These are phyloP conservation scores for Toxotes jaculatrix DNA, from an alignment of 2,113 vertebrate species.

Conservation along the genomic window DNA sequence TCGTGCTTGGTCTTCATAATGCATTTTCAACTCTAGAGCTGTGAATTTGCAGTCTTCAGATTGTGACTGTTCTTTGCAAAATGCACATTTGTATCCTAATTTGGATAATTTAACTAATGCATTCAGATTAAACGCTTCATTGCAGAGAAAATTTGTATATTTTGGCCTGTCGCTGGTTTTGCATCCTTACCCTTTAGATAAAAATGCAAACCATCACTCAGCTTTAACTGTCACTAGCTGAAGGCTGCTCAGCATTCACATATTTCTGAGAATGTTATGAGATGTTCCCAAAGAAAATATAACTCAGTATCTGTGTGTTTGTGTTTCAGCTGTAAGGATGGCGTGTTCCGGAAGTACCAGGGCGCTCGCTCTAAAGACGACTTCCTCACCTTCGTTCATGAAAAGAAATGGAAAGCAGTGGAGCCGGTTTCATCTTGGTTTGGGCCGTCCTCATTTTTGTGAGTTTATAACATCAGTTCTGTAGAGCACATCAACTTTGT, in stretches of 20 bases:
- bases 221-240: neutral
- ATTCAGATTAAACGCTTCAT: neutral
- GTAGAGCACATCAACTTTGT: neutral
- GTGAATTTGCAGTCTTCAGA: neutral
- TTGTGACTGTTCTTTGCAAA: neutral
- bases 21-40: too few species aligned
- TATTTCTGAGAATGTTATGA: neutral
- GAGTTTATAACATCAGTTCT: constrained; percentile 73
- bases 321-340: constrained; percentile 91
- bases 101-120: neutral
- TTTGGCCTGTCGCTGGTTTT: neutral
- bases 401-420: constrained; percentile 92
- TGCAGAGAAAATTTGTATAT: neutral
- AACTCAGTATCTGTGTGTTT: neutral
- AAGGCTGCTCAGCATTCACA: neutral
- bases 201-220: neutral
- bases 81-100: neutral
- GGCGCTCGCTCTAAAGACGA: constrained; percentile 92
- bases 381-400: constrained; percentile 93
- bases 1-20: too few species aligned
- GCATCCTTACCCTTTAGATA: neutral
- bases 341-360: constrained; percentile 95
- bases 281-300: neutral
- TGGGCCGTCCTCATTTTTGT: constrained; percentile 93
- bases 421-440: constrained; percentile 95